Evolutionary conservation across 2,113 vertebrate species (phyloP), one percentile per base, ranked within the genome.

Genomic region (Colius striatus): DNA sequence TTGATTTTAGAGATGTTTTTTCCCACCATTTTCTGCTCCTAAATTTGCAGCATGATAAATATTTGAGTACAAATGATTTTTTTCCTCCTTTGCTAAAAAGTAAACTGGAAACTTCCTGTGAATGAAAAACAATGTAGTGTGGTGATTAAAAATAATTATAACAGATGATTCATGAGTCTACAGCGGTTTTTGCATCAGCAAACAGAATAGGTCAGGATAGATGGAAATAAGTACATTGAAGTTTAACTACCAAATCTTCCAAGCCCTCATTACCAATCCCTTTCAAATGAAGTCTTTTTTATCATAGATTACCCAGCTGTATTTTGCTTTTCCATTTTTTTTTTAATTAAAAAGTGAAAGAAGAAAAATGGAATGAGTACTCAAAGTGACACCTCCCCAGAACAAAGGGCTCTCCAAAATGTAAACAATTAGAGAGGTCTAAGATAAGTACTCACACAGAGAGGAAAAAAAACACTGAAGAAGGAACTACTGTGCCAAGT

Each of bases 101-200:
- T 67, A 84, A 95, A 78, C 75, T 74, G 45, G 16, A 61, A 77
- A 90, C 47, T 71, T 91, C 92, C 65, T 75, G 73, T 78, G 65
- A 89, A 78, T 79, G 47, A 67, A 71, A 96, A 96, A 93, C 68
- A 94, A 90, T 81, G 79, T 53, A 65, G 65, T 81, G 79, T 53
- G 61, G 65, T 78, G 79, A 87, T 93, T 94, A 88, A 90, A 96
- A 96, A 79, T 93, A 90, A 90, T 88, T 91, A 67, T 90, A 80
- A 94, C 27, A 57, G 68, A 58, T 97, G 92, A 97, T 79, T 95
- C 94, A 94, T 71, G 45, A 60, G 27, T 67, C 85, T 90, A 70
- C 36, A 43, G 7, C 32, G 45, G 22, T 6, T 81, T 96, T 93
- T 93, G 34, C 90, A 94, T 90, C 65, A 92, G 79, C 34, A 90